Evolutionary conservation across 2,888 invertebrate genomes (phyloP).

Genomic region (Hipparchia semele): DNA sequence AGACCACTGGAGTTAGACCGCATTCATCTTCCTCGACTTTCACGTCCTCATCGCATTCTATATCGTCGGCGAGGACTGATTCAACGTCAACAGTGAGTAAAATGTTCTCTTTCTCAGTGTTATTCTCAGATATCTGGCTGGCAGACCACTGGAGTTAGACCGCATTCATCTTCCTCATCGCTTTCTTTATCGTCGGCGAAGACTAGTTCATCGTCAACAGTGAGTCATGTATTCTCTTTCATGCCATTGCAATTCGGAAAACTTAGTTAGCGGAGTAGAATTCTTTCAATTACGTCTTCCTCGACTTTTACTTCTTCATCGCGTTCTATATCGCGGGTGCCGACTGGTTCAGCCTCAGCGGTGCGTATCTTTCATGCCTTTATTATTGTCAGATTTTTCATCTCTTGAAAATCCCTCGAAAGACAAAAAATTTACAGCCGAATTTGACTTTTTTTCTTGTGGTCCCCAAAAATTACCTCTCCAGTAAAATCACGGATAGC

Average conservation of each 20-base stretch:
- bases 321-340: conserved; percentile 95
- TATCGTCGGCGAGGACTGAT: conserved; percentile 89
- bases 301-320: conserved; percentile 95
- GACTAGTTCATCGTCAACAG: conserved; percentile 87
- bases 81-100: conserved; percentile 80
- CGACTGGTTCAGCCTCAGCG: conserved; percentile 86
- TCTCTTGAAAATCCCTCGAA: no score
- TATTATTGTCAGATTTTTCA: conserved; percentile 96
- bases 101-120: conserved; percentile 86
- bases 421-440: no score
- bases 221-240: conserved; percentile 76
- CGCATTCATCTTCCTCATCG: conserved; percentile 92
- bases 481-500: no score
- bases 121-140: conserved; percentile 93
- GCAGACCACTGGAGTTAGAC: conserved; percentile 98
- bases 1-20: conserved; percentile 97
- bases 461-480: no score
- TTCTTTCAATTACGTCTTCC: conserved; percentile 93
- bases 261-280: conserved; percentile 99
- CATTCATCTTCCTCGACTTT: conserved; percentile 94
- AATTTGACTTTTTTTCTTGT: no score
- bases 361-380: conserved; percentile 91
- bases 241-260: conserved; percentile 97
- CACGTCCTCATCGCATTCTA: conserved; percentile 98
- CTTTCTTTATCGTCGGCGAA: conserved; percentile 93